These are phyloP conservation scores for Heptranchias perlo DNA, from an alignment of 2,113 vertebrate genomes.

Conservation along the genomic window DNA sequence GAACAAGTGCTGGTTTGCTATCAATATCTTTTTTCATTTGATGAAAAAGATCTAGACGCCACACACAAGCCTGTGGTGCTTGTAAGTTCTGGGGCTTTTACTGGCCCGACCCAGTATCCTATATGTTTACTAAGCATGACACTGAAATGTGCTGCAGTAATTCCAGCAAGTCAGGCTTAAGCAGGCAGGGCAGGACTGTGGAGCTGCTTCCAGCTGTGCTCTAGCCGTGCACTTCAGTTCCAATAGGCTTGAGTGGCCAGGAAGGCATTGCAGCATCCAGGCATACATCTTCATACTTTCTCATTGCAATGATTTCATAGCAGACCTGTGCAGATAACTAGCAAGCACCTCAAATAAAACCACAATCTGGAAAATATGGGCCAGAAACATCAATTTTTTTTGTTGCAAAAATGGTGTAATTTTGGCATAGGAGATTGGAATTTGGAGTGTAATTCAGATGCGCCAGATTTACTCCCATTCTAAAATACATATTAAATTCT, in stretches of 20 bases:
- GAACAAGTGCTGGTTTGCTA: not conserved
- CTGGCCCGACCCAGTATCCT: not conserved
- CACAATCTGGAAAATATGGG: not conserved
- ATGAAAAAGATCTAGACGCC: not conserved
- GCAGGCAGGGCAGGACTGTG: not conserved
- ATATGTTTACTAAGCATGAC: conserved; percentile 13
- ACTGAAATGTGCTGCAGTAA: not conserved
- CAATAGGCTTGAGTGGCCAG: not conserved
- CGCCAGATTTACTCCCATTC: not conserved
- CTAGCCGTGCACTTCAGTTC: not conserved
- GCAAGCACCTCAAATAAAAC: not conserved
- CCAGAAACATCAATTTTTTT: not conserved
- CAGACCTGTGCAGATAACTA: not conserved
- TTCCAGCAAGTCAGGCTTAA: not conserved
- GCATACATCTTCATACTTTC: not conserved
- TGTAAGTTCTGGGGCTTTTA: not conserved
- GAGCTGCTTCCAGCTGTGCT: not conserved
- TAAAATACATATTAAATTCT: not conserved
- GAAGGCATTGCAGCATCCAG: not conserved
- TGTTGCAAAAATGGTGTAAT: not conserved
- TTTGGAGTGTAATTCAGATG: not conserved
- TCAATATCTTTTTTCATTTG: not conserved
- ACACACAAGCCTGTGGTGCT: not conserved
- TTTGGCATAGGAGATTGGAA: not conserved
- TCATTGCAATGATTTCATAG: not conserved